phyloP scores from a whole-genome alignment of 2,113 vertebrate genomes.

The Empidonax traillii region DNA sequence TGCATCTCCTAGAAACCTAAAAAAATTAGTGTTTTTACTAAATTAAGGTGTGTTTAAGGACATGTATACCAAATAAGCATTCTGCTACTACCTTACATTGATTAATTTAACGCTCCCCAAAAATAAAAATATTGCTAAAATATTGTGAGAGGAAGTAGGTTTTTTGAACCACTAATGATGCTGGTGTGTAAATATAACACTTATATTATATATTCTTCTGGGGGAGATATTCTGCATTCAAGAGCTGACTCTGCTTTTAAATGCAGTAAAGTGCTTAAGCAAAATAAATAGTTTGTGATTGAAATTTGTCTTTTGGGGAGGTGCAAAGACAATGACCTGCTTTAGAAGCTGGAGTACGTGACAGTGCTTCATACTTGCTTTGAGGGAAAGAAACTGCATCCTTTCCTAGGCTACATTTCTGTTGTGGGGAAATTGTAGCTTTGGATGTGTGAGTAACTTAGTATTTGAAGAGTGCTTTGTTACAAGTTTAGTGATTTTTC shows the following conservation, averaged over 20 bases:
- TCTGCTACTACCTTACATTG: not conserved
- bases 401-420: not conserved
- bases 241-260: not conserved
- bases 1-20: not conserved
- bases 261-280: not conserved
- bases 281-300: not conserved
- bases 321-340: not conserved
- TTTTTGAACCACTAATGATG: not conserved
- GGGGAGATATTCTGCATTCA: not conserved
- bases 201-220: not conserved
- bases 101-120: not conserved
- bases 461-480: not conserved
- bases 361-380: not conserved
- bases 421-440: not conserved
- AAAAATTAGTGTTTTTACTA: not conserved
- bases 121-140: not conserved
- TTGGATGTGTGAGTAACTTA: not conserved
- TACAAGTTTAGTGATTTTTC: not conserved
- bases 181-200: not conserved
- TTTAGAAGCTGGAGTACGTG: not conserved
- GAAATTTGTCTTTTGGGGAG: not conserved
- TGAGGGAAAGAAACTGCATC: not conserved
- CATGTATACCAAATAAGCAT: not conserved
- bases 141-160: not conserved
- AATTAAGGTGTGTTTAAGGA: not conserved